These are phyloP conservation scores for Bombus ignitus DNA, from an alignment of 1,140 invertebrate species.

Conservation along the genomic window DNA sequence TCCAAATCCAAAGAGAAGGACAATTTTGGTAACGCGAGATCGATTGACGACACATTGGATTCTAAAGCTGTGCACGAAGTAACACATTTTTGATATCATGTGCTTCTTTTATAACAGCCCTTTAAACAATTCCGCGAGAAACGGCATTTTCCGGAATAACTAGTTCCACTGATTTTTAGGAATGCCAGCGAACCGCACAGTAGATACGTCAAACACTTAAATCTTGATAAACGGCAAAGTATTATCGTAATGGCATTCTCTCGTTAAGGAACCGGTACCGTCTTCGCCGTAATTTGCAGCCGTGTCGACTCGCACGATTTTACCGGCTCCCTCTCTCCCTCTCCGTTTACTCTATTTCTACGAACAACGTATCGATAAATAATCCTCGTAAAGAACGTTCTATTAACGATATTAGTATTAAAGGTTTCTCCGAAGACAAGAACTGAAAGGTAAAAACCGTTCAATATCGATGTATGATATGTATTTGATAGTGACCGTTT, in stretches of 20 bases:
- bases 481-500: not conserved
- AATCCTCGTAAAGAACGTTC: not conserved
- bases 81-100: too few species aligned
- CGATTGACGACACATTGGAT: too few species aligned
- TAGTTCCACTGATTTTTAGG: constrained; percentile 14
- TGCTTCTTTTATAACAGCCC: not conserved
- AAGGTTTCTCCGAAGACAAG: too few species aligned
- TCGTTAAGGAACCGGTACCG: constrained; percentile 39
- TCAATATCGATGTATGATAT: not conserved
- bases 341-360: not conserved
- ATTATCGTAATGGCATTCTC: constrained; percentile 24
- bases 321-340: not conserved
- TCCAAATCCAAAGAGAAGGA: too few species aligned
- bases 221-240: constrained; percentile 39
- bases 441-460: not conserved
- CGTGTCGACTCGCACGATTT: not conserved
- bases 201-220: constrained; percentile 1
- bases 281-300: not conserved
- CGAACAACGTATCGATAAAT: not conserved
- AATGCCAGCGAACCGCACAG: not conserved
- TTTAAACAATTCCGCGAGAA: not conserved
- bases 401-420: not conserved
- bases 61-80: too few species aligned
- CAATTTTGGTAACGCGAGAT: too few species aligned
- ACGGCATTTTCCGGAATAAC: constrained; percentile 41